Conservation (phyloP, 2,888 invertebrate genomes). For the Vandiemenella viatica region DNA sequence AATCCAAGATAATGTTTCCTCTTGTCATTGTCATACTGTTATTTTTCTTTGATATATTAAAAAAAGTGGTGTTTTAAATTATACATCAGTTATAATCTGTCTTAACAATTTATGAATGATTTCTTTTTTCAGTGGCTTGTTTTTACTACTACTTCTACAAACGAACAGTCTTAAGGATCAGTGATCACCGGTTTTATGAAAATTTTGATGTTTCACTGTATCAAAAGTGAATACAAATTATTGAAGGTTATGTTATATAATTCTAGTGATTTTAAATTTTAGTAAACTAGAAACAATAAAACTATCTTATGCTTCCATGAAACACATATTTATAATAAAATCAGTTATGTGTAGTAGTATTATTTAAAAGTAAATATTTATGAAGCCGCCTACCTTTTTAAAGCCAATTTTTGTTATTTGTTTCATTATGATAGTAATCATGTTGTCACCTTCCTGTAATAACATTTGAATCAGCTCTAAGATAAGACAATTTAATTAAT, state of each 20-base stretch:
- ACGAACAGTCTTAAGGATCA: slow-evolving; percentile 67
- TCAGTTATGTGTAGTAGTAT: no score
- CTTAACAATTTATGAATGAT: no score
- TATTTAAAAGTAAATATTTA: no score
- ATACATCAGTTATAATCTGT: background rate
- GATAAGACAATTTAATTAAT: no score
- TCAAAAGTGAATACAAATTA: slow-evolving; percentile 37
- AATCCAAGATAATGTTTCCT: no score
- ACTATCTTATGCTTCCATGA: background rate
- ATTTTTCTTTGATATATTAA: background rate
- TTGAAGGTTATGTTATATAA: background rate
- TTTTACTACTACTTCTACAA: slow-evolving; percentile 86
- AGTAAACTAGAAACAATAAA: background rate
- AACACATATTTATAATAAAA: background rate
- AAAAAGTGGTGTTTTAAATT: background rate
- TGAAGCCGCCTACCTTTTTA: no score
- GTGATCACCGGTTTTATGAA: slow-evolving; percentile 81
- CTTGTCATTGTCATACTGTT: background rate
- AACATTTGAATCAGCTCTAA: no score
- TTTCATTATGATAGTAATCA: no score
- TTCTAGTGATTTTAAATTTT: background rate
- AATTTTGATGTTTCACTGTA: slow-evolving; percentile 76
- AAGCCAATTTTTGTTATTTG: no score
- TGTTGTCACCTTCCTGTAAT: no score
- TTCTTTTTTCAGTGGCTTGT: slow-evolving; percentile 56